Evolutionary conservation across 2,888 invertebrate species (phyloP).

Genomic region (Epistrophe grossulariae): DNA sequence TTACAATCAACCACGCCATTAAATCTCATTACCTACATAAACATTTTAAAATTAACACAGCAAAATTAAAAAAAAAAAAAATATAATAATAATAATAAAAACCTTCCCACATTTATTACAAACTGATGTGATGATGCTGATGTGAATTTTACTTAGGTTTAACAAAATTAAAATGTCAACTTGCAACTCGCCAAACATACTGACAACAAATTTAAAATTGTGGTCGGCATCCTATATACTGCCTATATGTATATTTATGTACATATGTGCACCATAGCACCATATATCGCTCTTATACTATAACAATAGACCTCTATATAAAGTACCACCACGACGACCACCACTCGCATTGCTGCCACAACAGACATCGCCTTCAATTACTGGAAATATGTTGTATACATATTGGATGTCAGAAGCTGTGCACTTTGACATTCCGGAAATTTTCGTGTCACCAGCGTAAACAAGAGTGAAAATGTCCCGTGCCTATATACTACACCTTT

Average conservation of each 20-base stretch:
- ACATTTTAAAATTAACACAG: constrained; percentile 11
- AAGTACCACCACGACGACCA: not conserved
- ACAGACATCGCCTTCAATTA: constrained; percentile 56
- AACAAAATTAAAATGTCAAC: constrained; percentile 55
- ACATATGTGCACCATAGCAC: not conserved
- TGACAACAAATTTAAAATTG: constrained; percentile 48
- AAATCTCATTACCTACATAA: constrained; percentile 33
- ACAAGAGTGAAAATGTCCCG: constrained; percentile 41
- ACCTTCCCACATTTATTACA: not conserved
- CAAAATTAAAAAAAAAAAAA: not conserved
- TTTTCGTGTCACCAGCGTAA: constrained; percentile 44
- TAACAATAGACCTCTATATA: not conserved
- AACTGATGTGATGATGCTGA: constrained; percentile 2
- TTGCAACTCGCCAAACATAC: constrained; percentile 26
- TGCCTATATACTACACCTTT: constrained; percentile 28
- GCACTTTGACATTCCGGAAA: constrained; percentile 55
- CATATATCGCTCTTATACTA: not conserved
- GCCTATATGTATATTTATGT: not conserved
- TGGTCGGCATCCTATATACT: not conserved
- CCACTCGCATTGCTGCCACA: constrained; percentile 14
- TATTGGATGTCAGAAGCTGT: constrained; percentile 56
- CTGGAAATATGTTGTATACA: constrained; percentile 48
- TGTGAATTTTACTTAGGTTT: constrained; percentile 38
- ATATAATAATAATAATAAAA: not conserved
- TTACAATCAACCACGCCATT: constrained; percentile 24